Base-by-base conservation (phyloP, 53 echinoderm and acorn worm species). In the Echinometra lucunter region DNA sequence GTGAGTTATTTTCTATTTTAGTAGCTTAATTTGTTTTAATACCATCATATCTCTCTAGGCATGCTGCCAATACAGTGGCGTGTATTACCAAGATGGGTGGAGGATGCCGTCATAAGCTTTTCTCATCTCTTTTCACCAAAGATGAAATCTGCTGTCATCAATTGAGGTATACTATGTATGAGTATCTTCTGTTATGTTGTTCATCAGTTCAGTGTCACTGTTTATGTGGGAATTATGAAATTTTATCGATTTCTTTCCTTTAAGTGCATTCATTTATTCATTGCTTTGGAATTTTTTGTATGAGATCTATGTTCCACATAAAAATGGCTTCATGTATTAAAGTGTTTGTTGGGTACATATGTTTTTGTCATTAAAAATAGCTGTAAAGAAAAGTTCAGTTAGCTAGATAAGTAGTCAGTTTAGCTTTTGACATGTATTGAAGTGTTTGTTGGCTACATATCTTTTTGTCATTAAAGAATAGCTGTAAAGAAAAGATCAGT, bases 71-170 rank as follows among this genome's bases (percentile, higher is more conserved):
- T 55, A 92, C 92, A 30, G 92, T 92, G 35, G 92, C 92, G 3
- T 78, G 74, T 57, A 92, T 92, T 21, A 53, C 92, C 7, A 92
- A 74, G 49, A 95, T 95, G 96, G 93, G 89, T 28, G 96, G 83
- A n/a, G 47, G 45, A 30, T 75, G 45, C 30, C 82, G 57, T 58
- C 89, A 56, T 21, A 88, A 74, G 16, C 72, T 95, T 21, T 58
- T 89, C 60, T 58, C 57, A 35, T 72, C 45, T 28, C 80, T 95
- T 30, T 95, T 95, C 90, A 95, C 89, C 21, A 40, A 57, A 44
- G 96, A 95, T 83, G 94, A 95, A 47, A 80, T 95, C 11, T 56
- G 90, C 30, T 27, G 4, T 19, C 27, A 89, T 25, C 88, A 75
- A 49, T 34, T 95, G 42, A 94, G 90, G 96, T 95, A 57, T n/a